Percentiles rank a stretch among this genome's conserved stretches.
Conservation (phyloP, 2,888 invertebrate species). For the Pristionchus arcanus region DNA sequence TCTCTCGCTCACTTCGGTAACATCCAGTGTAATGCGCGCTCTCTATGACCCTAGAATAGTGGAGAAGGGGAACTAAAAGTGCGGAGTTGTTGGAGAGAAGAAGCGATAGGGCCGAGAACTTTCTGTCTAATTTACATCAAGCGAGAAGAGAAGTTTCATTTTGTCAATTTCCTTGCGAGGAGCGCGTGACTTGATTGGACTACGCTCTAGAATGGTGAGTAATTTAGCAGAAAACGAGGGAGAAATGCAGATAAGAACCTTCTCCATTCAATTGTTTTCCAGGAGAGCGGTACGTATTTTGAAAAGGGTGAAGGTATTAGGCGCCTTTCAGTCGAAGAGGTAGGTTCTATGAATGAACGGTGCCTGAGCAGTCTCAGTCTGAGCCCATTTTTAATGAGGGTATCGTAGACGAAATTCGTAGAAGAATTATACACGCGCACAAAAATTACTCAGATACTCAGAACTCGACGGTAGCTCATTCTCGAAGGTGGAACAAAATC, state of each 20-base stretch:
- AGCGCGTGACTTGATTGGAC: constrained; percentile 31
- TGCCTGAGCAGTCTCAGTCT: no score
- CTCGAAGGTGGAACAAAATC: no score
- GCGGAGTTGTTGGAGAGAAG: background rate
- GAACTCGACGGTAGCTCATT: background rate
- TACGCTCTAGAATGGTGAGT: background rate
- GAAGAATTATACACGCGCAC: no score
- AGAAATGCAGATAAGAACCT: background rate
- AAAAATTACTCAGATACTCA: no score
- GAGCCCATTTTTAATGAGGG: no score
- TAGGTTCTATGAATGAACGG: no score
- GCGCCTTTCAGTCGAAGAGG: no score
- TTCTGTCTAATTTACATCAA: constrained; percentile 8
- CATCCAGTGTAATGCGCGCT: constrained; percentile 21
- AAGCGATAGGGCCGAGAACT: background rate
- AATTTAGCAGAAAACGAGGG: background rate
- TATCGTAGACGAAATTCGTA: no score
- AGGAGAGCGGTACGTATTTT: background rate
- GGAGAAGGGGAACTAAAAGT: constrained; percentile 19
- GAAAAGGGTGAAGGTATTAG: no score
- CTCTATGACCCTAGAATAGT: constrained; percentile 8
- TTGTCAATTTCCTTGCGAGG: constrained; percentile 2
- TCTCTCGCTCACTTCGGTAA: constrained; percentile 9
- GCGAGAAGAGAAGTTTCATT: constrained; percentile 13
- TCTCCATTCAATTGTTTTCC: background rate